Base-by-base conservation (phyloP, 2,113 vertebrate species). In the Eolophus roseicapilla region DNA sequence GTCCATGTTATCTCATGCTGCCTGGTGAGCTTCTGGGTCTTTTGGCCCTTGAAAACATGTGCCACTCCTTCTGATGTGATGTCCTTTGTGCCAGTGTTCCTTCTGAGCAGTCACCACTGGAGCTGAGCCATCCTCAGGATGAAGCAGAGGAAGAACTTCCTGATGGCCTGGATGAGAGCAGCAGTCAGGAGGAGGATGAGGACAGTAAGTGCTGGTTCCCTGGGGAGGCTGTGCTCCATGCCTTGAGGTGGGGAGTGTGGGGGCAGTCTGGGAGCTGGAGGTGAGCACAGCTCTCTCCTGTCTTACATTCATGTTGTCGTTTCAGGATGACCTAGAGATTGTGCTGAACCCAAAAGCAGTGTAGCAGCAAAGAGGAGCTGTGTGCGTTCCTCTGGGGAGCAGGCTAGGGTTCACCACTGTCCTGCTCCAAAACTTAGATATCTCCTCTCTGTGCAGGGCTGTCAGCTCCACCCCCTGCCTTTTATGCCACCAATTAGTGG, bases 141-240 rank as follows among this genome's bases (percentile, higher is more conserved):
- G 97, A 96, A 71, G 82, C 41, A 5, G 98, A 99, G 86, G 99
- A 99, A 86, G 98, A 99, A 82, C 97, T 99, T 67, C 96, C 97
- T 20, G 98, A 98, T 86, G 98, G 98, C 85, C 89, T 99, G 89
- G 98, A 98, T 2, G 98, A 98, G 39, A 96, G 89, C 93, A 98
- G 97, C 75, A 98, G 98, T 79, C 94, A 96, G 52, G 98, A 97
- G 59, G 97, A 98, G 15, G 98, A 98, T 7, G 97, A 98, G 23
- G 96, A 98, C 13, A 96, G 96, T 97, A 78, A 94, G 97, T 96
- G 29, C 74, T 88, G 28, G 37, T 69, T 91, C 35, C 37, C 11
- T 2, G 7, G 47, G 37, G 73, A 53, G 33, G 21, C 62, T 93
- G 47, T 78, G 80, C 50, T 78, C 43, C 1, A 0, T 47, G 35